These are phyloP conservation scores for Drosophila bocki DNA, from an alignment of 1,140 invertebrate species.

Conservation along the genomic window DNA sequence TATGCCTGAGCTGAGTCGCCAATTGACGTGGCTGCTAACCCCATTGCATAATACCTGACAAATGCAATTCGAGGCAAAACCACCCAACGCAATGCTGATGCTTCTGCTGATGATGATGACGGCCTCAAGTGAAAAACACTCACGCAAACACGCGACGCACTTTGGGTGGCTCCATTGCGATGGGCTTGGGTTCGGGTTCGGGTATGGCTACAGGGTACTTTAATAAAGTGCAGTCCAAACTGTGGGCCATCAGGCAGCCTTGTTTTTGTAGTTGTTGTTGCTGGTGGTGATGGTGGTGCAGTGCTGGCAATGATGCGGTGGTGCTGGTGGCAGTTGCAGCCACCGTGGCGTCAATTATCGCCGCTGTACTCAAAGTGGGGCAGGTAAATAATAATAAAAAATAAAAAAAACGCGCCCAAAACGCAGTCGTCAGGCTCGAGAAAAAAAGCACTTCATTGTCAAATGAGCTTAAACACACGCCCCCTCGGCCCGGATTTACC, in stretches of 20 bases:
- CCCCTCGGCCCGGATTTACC: conserved; percentile 23
- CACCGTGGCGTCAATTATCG: conserved; percentile 82
- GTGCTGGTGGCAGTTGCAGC: conserved; percentile 65
- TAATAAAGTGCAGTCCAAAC: conserved; percentile 76
- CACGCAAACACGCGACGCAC: conserved; percentile 40
- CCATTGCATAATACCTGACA: conserved; percentile 58
- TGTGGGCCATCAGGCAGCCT: conserved; percentile 36
- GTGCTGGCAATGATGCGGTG: conserved; percentile 19
- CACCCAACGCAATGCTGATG: conserved; percentile 24
- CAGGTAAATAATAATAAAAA: conserved; percentile 75
- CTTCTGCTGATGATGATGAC: conserved; percentile 32
- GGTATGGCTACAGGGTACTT: conserved; percentile 42
- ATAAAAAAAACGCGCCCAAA: conserved; percentile 65
- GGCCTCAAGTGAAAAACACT: conserved; percentile 71
- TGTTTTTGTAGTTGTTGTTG: conserved; percentile 3
- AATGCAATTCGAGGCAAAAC: conserved; percentile 44
- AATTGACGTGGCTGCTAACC: conserved; percentile 21
- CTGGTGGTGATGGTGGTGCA: not conserved
- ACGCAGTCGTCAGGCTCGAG: conserved; percentile 40
- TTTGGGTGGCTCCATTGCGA: conserved; percentile 30
- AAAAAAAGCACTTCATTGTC: conserved; percentile 66
- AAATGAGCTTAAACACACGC: conserved; percentile 78
- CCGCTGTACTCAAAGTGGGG: conserved; percentile 73
- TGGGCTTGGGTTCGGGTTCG: not conserved
- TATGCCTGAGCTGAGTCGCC: conserved; percentile 16